Evolutionary conservation across 2,888 invertebrate species (phyloP), one percentile per base, ranked within the genome.

Genomic region (Zygothrica quintamaculata): DNA sequence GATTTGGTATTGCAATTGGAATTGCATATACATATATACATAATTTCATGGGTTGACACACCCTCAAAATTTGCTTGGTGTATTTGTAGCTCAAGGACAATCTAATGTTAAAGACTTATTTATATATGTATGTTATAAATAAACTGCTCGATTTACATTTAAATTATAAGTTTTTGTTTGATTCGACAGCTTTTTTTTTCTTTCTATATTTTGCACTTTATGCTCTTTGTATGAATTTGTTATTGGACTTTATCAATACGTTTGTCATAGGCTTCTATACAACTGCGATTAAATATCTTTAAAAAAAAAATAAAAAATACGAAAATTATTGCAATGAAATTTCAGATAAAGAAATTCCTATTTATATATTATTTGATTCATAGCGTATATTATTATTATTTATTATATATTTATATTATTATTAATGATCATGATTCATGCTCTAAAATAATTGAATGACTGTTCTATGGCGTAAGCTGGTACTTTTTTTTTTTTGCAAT

Each of bases 71-170:
- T 8, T 15, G 8, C 8, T 4, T 8, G 31, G 25, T 2, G 37
- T 34, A 58, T 58, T 57, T 59, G 26, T 40, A 48, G 58, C 73
- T 44, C 58, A 73, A 67, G 68, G 73, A 52, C 53, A 58, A 43
- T 26, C 43, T 34, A 18, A 18, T 44, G 40, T 15, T 25, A 29
- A 11, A 7, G 18, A 9, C 9, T 8, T n/a, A 9, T 29, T 8
- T n/a, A 9, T 29, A 29, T 9, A 9, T 3, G 7, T 29, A n/a
- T 29, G n/a, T 29, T 8, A 11, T 6, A 3, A 1, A 4, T 34
- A 34, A 9, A 1, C 12, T 9, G 13, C 34, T 12, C 29, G 34
- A 11, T 5, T 11, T 34, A 7, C 34, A 34, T 5, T 34, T 34
- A 1, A 7, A 12, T 13, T 34, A 9, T 34, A 3, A 12, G 34